phyloP scores from a whole-genome alignment of 2,888 invertebrate species.

The Rhabditophanes sp. region DNA sequence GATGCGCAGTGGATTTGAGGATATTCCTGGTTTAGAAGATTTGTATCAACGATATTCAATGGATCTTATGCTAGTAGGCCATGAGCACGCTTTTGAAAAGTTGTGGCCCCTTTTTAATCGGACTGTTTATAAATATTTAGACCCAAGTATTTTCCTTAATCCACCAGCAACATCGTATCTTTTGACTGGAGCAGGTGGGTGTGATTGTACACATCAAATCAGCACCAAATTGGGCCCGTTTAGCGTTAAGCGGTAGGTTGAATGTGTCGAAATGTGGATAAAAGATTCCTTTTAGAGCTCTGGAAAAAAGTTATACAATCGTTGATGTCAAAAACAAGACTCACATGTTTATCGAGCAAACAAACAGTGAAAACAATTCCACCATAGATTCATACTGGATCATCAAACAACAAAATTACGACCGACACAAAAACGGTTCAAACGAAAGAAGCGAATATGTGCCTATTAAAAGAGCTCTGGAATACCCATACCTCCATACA shows the following conservation, averaged over 20 bases:
- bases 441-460: too few species aligned
- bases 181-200: slow-evolving; percentile 62
- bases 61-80: slow-evolving; percentile 83
- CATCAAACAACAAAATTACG: too few species aligned
- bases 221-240: too few species aligned
- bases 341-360: slow-evolving; percentile 74
- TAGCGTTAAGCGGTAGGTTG: too few species aligned
- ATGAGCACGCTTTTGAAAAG: slow-evolving; percentile 90
- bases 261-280: background rate
- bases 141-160: slow-evolving; percentile 58
- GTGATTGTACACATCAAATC: too few species aligned
- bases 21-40: slow-evolving; percentile 56
- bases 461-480: too few species aligned
- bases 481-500: too few species aligned
- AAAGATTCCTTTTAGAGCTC: slow-evolving; percentile 8
- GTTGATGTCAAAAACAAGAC: slow-evolving; percentile 58
- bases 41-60: slow-evolving; percentile 71
- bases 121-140: slow-evolving; percentile 38
- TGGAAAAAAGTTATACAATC: slow-evolving; percentile 79
- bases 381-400: too few species aligned
- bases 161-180: slow-evolving; percentile 75
- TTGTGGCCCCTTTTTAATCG: slow-evolving; percentile 76
- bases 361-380: too few species aligned
- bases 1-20: slow-evolving; percentile 42
- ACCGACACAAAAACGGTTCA: too few species aligned